Base-by-base conservation (phyloP, 2,113 vertebrate genomes). In the Chitala chitala region DNA sequence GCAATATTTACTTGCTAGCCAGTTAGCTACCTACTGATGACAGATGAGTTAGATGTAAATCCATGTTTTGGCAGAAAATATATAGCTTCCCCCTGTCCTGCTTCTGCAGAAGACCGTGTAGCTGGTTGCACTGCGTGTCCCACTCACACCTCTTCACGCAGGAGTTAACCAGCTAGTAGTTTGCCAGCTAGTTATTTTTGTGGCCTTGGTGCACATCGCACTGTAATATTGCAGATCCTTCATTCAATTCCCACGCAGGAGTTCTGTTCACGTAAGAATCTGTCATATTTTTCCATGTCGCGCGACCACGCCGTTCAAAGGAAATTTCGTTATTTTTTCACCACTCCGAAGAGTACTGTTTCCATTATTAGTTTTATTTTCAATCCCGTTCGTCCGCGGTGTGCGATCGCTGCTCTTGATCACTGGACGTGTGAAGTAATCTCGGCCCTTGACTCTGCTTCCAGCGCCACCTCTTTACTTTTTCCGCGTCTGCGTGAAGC, bases 201-300 rank as follows among this genome's bases (percentile, higher is more conserved):
- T 82, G 88, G 89, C 90, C 89, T 90, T 74, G 82, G 66, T 78
- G 79, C 81, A 76, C 80, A 82, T 78, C 75, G 80, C 83, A 66
- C 82, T 79, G 79, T 78, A 85, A 79, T 76, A 84, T 78, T 86
- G 83, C 84, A 80, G 83, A 84, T 50, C 85, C 77, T 58, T 72
- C 84, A 83, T 83, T 86, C 80, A 64, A 81, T 77, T 82, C 86
- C 82, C 48, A 83, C 84, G 83, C 84, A 78, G 85, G 83, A 84
- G 85, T 82, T 84, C 20, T 86, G 86, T 86, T 79, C 84, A 48
- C 80, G 78, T 70, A 81, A 44, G 80, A 56, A 77, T 71, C 75
- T 69, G 74, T 71, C 87, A 87, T 90, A 81, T n/a, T 84, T 88
- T 42, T 70, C 78, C 77, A 78, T 48, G 40, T 74, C 61, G 72